Base-by-base conservation (phyloP, 2,888 invertebrate genomes). In the Folsomia candida region DNA sequence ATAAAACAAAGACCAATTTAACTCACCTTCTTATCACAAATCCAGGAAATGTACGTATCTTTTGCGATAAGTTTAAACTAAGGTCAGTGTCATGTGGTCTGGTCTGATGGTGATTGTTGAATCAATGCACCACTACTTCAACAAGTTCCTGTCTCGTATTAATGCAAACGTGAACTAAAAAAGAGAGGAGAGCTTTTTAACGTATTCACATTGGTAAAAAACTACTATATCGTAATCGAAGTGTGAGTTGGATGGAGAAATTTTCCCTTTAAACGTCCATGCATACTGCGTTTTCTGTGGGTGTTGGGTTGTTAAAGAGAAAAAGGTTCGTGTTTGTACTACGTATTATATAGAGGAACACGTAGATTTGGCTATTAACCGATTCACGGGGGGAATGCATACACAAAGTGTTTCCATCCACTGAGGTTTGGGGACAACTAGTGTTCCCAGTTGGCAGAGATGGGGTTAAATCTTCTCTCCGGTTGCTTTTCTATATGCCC, bases 341-440 rank as follows among this genome's bases (percentile, higher is more conserved):
- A n/a, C n/a, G n/a, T n/a, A n/a, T n/a, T n/a, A n/a, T n/a, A n/a
- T n/a, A n/a, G n/a, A n/a, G n/a, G n/a, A n/a, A n/a, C n/a, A n/a
- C n/a, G n/a, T n/a, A n/a, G n/a, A n/a, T n/a, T n/a, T n/a, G n/a
- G n/a, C n/a, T n/a, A n/a, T n/a, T n/a, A n/a, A n/a, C n/a, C n/a
- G n/a, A n/a, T n/a, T n/a, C n/a, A n/a, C n/a, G n/a, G n/a, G n/a
- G n/a, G n/a, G n/a, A 4, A 18, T 54, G 6, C 6, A 54, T 22
- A 18, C 28, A 54, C 28, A 65, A 65, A 65, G 65, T 65, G 65
- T 65, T 65, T 65, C 65, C 65, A 65, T 65, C 65, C 65, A 18
- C 29, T 65, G 65, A 54, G 54, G 54, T 54, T 6, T 54, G 27
- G 22, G 57, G 27, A 14, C 22, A 27, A 47, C 54, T 22, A 4